Evolutionary conservation across 2,113 vertebrate species (phyloP).

Genomic region (Rhabdornis inornatus): DNA sequence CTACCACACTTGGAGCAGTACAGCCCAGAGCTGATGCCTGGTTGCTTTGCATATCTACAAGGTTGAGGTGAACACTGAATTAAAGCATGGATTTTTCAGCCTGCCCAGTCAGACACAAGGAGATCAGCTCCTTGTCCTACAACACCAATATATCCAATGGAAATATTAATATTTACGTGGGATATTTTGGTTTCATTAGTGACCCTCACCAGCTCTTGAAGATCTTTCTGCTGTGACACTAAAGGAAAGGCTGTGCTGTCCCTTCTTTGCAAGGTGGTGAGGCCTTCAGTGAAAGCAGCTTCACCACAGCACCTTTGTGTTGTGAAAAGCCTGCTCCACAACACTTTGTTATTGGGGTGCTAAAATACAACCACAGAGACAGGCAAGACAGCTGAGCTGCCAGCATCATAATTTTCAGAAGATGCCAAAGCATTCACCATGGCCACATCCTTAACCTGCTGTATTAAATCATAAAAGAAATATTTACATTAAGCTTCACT

Average conservation of each 20-base stretch:
- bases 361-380: not conserved
- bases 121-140: not conserved
- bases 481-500: not conserved
- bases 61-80: not conserved
- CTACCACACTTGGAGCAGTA: not conserved
- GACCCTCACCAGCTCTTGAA: not conserved
- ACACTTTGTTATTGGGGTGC: not conserved
- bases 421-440: not conserved
- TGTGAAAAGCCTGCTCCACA: not conserved
- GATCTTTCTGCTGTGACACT: not conserved
- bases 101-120: not conserved
- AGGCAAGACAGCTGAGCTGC: not conserved
- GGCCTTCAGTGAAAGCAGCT: not conserved
- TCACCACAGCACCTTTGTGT: fast-evolving
- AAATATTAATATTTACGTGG: not conserved
- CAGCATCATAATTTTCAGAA: not conserved
- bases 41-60: not conserved
- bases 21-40: not conserved
- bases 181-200: not conserved
- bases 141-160: not conserved
- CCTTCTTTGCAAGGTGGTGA: not conserved
- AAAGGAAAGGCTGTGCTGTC: not conserved
- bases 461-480: not conserved
- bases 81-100: not conserved
- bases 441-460: not conserved